Evolutionary conservation across 2,888 invertebrate genomes (phyloP).

Genomic region (Formica aserva): DNA sequence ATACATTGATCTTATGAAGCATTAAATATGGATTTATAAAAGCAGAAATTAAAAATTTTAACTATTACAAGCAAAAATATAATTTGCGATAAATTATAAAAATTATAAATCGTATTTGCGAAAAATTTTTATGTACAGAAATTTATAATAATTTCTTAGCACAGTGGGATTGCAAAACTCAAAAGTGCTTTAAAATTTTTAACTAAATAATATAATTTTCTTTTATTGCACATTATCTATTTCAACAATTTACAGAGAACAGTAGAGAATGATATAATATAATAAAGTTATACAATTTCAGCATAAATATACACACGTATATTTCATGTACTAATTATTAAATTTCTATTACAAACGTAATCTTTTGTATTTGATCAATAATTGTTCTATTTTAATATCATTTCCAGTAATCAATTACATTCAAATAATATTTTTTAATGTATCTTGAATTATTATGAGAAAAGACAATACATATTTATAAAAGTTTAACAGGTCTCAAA

Average conservation of each 20-base stretch:
- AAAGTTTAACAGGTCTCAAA: not conserved
- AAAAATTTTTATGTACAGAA: not conserved
- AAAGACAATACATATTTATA: not conserved
- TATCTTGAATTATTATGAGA: not conserved
- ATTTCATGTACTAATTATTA: not conserved
- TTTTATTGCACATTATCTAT: not conserved
- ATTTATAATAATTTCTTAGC: not conserved
- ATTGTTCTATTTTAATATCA: not conserved
- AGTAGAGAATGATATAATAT: not conserved
- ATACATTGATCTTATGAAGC: not conserved
- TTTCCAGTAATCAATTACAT: not conserved
- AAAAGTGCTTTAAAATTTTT: not conserved
- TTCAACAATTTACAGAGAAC: not conserved
- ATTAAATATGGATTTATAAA: conserved; percentile 1
- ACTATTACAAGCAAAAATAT: not conserved
- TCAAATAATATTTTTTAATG: not conserved
- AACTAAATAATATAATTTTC: conserved; percentile 1
- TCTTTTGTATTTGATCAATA: not conserved
- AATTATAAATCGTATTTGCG: not conserved
- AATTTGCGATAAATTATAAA: not conserved
- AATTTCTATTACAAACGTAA: not conserved
- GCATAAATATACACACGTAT: not conserved
- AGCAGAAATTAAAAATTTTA: not conserved
- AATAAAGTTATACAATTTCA: not conserved
- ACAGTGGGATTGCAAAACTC: not conserved